Evolutionary conservation across 2,113 vertebrate genomes (phyloP).

Genomic region (Gobio gobio): DNA sequence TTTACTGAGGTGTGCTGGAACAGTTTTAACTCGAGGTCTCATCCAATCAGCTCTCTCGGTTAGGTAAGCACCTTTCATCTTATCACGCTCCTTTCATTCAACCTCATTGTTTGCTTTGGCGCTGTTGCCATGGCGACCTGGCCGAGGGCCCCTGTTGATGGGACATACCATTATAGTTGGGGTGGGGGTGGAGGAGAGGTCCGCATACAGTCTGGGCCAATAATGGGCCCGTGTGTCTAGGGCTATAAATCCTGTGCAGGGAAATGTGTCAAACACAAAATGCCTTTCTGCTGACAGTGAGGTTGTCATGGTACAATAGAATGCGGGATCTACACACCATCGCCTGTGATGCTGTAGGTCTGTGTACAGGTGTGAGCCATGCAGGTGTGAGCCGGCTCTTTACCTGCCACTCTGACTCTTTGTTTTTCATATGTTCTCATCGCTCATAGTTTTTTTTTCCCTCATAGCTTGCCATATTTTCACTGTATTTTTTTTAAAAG

Average conservation of each 20-base stretch:
- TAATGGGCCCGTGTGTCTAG: conserved; percentile 57
- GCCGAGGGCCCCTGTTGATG: conserved; percentile 71
- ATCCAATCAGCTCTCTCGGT: conserved; percentile 61
- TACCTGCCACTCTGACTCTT: conserved; percentile 38
- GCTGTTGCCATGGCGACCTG: conserved; percentile 77
- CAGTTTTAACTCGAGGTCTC: conserved; percentile 45
- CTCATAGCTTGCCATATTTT: no score
- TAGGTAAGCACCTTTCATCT: conserved; percentile 74
- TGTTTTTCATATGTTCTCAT: not conserved
- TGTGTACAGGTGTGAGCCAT: conserved; percentile 53
- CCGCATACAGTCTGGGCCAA: conserved; percentile 66
- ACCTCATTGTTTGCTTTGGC: conserved; percentile 81
- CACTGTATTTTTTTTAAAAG: not conserved
- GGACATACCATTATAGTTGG: conserved; percentile 69
- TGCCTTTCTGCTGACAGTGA: conserved; percentile 67
- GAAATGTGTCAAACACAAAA: conserved; percentile 65
- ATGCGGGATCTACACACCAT: conserved; percentile 25
- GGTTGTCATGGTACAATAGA: conserved; percentile 56
- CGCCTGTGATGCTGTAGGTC: conserved; percentile 34
- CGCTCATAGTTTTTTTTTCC: not conserved
- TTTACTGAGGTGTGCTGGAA: conserved; percentile 49
- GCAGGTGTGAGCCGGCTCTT: conserved; percentile 52
- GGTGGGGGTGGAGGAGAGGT: conserved; percentile 27
- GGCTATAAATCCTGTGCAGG: conserved; percentile 61
- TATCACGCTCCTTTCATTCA: conserved; percentile 72